phyloP scores from a whole-genome alignment of 2,797 vertebrate species.

The Rhinichthys osculus region DNA sequence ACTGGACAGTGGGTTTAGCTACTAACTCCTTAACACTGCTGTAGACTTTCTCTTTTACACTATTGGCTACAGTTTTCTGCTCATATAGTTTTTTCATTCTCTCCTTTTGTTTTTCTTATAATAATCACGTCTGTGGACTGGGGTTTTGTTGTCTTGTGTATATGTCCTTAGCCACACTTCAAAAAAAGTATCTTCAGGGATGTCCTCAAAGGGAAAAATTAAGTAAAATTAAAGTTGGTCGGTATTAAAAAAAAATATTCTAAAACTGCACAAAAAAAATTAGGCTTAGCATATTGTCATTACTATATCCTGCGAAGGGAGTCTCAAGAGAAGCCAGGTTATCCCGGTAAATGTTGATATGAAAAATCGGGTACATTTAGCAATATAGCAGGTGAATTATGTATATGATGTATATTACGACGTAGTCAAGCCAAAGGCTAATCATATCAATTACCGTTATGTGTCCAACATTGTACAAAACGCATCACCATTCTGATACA shows the following conservation, averaged over 20 bases:
- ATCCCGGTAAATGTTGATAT: too few species aligned
- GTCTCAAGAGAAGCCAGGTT: too few species aligned
- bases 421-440: too few species aligned
- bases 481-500: too few species aligned
- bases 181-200: background rate
- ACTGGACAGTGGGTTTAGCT: slow-evolving; percentile 77
- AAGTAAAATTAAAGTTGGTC: too few species aligned
- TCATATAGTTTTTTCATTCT: slow-evolving; percentile 56
- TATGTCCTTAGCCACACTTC: background rate
- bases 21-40: slow-evolving; percentile 70
- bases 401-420: too few species aligned
- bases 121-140: background rate
- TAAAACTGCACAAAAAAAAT: background rate
- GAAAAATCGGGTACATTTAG: too few species aligned
- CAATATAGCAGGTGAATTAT: too few species aligned
- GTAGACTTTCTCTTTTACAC: slow-evolving; percentile 67
- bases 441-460: too few species aligned
- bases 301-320: too few species aligned
- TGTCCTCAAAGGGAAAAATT: background rate
- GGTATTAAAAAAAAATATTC: background rate
- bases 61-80: background rate
- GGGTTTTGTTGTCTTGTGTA: background rate
- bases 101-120: background rate
- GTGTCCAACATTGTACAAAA: too few species aligned
- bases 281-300: too few species aligned